Base-by-base conservation (phyloP, 2,888 invertebrate genomes). In the Megastigmus dorsalis region DNA sequence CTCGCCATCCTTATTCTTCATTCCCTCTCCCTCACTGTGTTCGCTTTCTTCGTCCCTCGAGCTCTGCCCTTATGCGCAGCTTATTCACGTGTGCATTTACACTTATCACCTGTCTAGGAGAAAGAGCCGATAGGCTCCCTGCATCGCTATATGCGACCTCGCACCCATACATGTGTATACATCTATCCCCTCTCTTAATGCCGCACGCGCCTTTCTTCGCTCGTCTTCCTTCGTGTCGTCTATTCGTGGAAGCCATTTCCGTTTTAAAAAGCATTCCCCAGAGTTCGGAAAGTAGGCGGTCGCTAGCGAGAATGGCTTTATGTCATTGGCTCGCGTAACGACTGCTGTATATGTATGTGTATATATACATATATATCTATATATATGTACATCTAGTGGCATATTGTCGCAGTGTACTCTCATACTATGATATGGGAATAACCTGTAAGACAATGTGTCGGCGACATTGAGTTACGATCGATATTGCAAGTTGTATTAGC, bases 261-360 rank as follows among this genome's bases (percentile, higher is more conserved):
- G 62, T 68, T 75, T 67, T 68, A 63, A 75, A 75, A 71, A 72
- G 52, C 57, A 23, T 68, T 72, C 75, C 62, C 63, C 67, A 70
- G 63, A 72, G 72, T 57, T 59, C 26, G 52, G 63, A 57, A 75
- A 75, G 75, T 75, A 72, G 75, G 75, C 75, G 75, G 72, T 75
- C 63, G 33, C 68, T 68, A 68, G 36, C 28, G 13, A 1, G 57
- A 72, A 52, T 30, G 70, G 72, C 59, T 59, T 55, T 50, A 55
- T 54, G 52, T 59, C 54, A 72, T 76, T 76, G 75, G 72, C 65
- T 72, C 50, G 9, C 38, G 45, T 33, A 36, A 33, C 15, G 4
- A 65, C 55, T 41, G 41, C 43, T 62, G 28, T 43, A 26, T 28
- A 36, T 62, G 13, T 48, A 23, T 28, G 13, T 10, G 28, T 33